Percentiles rank a stretch among this genome's conserved stretches.
phyloP scores from a whole-genome alignment of 2,888 invertebrate species.

The Troides helena region DNA sequence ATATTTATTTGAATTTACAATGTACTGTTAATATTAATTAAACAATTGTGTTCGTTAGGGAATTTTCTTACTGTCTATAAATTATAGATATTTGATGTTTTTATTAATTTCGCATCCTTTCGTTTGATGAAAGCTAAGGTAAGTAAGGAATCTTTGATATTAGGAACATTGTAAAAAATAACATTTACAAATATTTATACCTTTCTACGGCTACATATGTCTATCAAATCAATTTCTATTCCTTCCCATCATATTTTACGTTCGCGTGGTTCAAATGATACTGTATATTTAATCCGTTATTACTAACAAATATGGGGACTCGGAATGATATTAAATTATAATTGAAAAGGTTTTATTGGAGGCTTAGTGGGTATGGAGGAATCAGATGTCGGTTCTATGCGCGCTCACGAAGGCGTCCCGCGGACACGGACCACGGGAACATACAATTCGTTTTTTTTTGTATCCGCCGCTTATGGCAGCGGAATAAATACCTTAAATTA shows the following conservation, averaged over 20 bases:
- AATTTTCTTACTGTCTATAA: too few species aligned
- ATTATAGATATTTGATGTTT: too few species aligned
- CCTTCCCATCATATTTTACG: slow-evolving; percentile 10
- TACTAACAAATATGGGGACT: slow-evolving; percentile 26
- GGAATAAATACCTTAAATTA: slow-evolving; percentile 40
- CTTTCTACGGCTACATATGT: neutral
- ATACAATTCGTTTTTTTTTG: slow-evolving; percentile 18
- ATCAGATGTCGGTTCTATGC: slow-evolving; percentile 39
- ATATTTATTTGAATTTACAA: neutral
- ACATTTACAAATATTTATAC: neutral
- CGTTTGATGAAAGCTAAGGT: too few species aligned
- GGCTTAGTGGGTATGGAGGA: slow-evolving; percentile 37
- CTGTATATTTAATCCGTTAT: slow-evolving; percentile 23
- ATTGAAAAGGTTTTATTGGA: slow-evolving; percentile 42
- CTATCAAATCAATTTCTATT: slow-evolving; percentile 11
- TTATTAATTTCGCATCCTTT: too few species aligned
- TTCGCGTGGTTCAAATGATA: slow-evolving; percentile 16
- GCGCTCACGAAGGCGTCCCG: slow-evolving; percentile 44
- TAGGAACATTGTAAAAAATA: too few species aligned
- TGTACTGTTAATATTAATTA: neutral
- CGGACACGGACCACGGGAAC: slow-evolving; percentile 36
- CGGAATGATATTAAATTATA: slow-evolving; percentile 43
- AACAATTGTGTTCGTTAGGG: too few species aligned
- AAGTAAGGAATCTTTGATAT: too few species aligned
- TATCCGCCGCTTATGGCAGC: slow-evolving; percentile 28